These are phyloP conservation scores for Polylopha cassiicola DNA, from an alignment of 2,888 invertebrate species.

Conservation along the genomic window DNA sequence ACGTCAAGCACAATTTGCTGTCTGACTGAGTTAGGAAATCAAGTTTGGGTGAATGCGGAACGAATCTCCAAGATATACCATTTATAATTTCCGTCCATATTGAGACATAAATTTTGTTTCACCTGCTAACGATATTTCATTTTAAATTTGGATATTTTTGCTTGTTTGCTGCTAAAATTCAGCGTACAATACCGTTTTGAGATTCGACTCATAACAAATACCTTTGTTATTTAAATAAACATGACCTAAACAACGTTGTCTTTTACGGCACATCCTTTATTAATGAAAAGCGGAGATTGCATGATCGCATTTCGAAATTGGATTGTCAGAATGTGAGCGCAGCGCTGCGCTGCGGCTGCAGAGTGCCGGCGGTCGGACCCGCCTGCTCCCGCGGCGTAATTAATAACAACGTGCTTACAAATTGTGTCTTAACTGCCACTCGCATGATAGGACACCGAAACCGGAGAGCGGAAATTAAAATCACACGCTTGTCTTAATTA, in stretches of 20 bases:
- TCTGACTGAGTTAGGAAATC: conserved; percentile 3
- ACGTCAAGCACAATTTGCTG: conserved; percentile 1
- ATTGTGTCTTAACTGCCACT: conserved; percentile 45
- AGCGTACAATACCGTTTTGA: too few species aligned
- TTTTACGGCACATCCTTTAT: not conserved
- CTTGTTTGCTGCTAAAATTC: too few species aligned
- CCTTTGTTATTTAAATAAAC: too few species aligned
- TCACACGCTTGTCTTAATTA: conserved; percentile 36
- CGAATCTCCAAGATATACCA: conserved; percentile 7
- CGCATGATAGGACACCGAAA: conserved; percentile 33
- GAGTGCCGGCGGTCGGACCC: conserved; percentile 31
- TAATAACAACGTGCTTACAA: conserved; percentile 51
- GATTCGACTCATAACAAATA: too few species aligned
- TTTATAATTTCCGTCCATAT: conserved; percentile 2
- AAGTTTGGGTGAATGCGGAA: conserved; percentile 1
- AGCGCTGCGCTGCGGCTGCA: conserved; percentile 21
- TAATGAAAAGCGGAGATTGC: conserved; percentile 1
- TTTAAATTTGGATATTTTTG: too few species aligned
- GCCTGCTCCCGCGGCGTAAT: conserved; percentile 43
- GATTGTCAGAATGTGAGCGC: conserved; percentile 37
- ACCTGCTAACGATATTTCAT: not conserved
- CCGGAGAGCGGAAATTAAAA: conserved; percentile 39
- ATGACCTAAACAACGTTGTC: too few species aligned
- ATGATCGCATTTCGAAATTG: conserved; percentile 36
- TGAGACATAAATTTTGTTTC: not conserved